Base-by-base conservation (phyloP, 2,888 invertebrate species). In the Erannis defoliaria region DNA sequence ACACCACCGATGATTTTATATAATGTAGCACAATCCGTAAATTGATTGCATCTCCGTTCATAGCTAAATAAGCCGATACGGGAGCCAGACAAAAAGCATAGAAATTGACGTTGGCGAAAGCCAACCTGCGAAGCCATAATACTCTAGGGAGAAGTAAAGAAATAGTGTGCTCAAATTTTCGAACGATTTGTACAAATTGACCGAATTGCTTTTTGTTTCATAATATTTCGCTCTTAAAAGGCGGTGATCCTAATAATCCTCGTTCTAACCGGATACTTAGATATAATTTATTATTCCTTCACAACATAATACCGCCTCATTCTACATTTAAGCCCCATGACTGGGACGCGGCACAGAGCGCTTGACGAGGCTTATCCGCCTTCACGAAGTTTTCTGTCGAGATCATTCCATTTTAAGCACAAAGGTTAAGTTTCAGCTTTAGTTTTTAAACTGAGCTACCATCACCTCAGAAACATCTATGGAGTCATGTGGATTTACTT, bases 221-320 rank as follows among this genome's bases (percentile, higher is more conserved):
- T 5, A 35, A 19, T 19, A 12, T 33, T 35, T 31, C n/a, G 16
- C n/a, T 23, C 3, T 42, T 26, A 14, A 45, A 26, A 14, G 26
- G 6, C 10, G 18, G 46, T 16, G 26, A 14, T 29, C 19, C 9
- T 31, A 31, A 16, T 16, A 45, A 48, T 31, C 37, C n/a, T n/a
- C 23, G 16, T 16, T 51, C 26, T 12, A 45, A 37, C 50, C 50
- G 19, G 19, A 51, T 51, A 38, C 50, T 49, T 40, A 45, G 5
- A 14, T 4, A 37, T 18, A 37, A 51, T 57, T 51, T 57, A 57
- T 57, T 57, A 57, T 57, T 57, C 50, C 43, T 38, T 58, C 9
- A 46, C 45, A 46, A 45, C 51, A 9, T 53, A 46, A 58, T 50
- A 38, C 51, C 38, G 16, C n/a, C 37, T 58, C 58, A 53, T 59